Conservation (phyloP, 2,888 invertebrate genomes). For the Tetheella fluctuosa region DNA sequence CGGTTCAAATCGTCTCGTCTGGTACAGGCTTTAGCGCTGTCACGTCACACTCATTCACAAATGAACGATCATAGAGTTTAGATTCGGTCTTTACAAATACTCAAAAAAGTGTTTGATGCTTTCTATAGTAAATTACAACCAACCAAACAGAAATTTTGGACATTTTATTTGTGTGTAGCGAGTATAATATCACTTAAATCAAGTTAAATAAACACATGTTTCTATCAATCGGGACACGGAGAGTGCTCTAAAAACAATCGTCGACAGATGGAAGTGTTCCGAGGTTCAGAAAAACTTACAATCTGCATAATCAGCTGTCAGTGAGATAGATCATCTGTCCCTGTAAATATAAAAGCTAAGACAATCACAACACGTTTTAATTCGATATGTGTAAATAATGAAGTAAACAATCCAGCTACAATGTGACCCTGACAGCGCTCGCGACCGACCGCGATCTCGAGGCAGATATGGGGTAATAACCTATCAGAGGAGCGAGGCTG, state of each 20-base stretch:
- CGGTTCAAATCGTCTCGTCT: no score
- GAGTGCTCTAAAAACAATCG: conserved; percentile 63
- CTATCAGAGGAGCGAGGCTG: conserved; percentile 73
- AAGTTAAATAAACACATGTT: conserved; percentile 59
- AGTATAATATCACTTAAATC: conserved; percentile 74
- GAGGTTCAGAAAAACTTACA: conserved; percentile 81
- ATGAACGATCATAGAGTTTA: conserved; percentile 71
- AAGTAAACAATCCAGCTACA: conserved; percentile 64
- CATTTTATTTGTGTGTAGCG: conserved; percentile 73
- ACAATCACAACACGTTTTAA: conserved; percentile 77
- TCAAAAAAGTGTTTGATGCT: conserved; percentile 85
- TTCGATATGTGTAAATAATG: conserved; percentile 65
- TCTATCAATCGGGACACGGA: conserved; percentile 53
- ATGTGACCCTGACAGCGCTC: conserved; percentile 68
- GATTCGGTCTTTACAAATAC: conserved; percentile 72
- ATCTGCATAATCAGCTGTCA: conserved; percentile 85
- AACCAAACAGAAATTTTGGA: conserved; percentile 80
- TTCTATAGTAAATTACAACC: conserved; percentile 83
- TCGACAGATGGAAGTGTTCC: conserved; percentile 77
- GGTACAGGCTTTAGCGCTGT: no score
- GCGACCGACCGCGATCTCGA: conserved; percentile 55
- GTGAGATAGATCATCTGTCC: conserved; percentile 84
- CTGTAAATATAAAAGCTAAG: conserved; percentile 83
- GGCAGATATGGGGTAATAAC: conserved; percentile 83
- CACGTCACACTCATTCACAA: conserved; percentile 50